Evolutionary conservation across 2,113 vertebrate species (phyloP).

Genomic region (Sinocyclocheilus anshuiensis): DNA sequence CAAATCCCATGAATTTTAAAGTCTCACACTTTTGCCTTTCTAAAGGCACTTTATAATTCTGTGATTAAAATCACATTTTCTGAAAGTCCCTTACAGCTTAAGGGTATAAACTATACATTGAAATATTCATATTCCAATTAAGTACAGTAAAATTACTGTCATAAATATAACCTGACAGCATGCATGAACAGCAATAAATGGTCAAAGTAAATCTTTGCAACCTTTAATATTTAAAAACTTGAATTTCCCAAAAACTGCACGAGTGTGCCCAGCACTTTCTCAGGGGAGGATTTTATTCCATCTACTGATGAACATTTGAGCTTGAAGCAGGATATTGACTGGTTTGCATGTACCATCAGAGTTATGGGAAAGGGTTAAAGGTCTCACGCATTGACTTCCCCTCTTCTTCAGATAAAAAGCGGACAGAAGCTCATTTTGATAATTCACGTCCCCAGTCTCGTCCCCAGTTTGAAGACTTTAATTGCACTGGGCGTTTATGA

Average conservation of each 20-base stretch:
- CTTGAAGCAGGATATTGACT: neutral
- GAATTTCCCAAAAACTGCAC: slow-evolving; percentile 9
- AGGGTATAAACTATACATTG: slow-evolving; percentile 45
- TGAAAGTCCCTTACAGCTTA: slow-evolving; percentile 29
- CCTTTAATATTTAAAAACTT: slow-evolving; percentile 41
- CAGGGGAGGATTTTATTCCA: neutral
- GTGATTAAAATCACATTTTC: slow-evolving; percentile 52
- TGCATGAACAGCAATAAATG: slow-evolving; percentile 33
- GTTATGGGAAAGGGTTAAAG: neutral
- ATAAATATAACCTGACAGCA: slow-evolving; percentile 56
- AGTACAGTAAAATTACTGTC: slow-evolving; percentile 57
- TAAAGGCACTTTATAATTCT: slow-evolving; percentile 27
- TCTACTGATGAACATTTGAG: neutral
- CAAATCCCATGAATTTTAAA: slow-evolving; percentile 34
- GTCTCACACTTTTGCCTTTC: slow-evolving; percentile 26
- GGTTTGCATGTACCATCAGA: neutral
- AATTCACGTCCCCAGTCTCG: neutral
- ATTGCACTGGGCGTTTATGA: slow-evolving; percentile 53
- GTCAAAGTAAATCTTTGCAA: slow-evolving; percentile 30
- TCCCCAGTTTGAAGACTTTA: slow-evolving; percentile 40
- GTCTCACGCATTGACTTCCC: neutral
- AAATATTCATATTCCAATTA: slow-evolving; percentile 64
- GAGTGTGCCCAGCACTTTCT: neutral
- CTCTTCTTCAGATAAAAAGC: slow-evolving; percentile 1
- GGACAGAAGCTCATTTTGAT: neutral